Evolutionary conservation across 2,888 invertebrate genomes (phyloP).

Genomic region (Limenitis camilla): DNA sequence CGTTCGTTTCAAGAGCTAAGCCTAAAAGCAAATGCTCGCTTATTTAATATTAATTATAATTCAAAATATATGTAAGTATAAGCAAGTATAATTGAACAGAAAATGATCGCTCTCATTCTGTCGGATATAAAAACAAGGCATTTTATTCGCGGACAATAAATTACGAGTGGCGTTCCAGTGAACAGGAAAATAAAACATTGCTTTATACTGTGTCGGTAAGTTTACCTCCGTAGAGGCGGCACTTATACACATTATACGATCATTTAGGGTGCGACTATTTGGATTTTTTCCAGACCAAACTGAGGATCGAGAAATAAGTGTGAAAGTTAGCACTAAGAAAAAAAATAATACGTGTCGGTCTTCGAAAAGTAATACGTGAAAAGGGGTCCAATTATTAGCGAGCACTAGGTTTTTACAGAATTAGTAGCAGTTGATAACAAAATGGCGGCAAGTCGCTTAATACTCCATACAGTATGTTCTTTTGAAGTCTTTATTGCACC

Average conservation of each 20-base stretch:
- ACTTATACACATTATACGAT: conserved; percentile 5
- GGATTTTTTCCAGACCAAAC: background rate
- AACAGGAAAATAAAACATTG: conserved; percentile 60
- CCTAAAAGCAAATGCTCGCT: too few relatives aligned
- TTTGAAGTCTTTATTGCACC: too few relatives aligned
- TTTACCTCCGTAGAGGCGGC: conserved; percentile 10
- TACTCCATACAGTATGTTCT: too few relatives aligned
- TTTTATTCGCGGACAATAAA: conserved; percentile 39
- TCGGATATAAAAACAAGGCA: conserved; percentile 20
- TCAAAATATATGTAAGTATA: conserved; percentile 13
- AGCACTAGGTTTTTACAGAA: too few relatives aligned
- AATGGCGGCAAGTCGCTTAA: too few relatives aligned
- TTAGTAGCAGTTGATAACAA: too few relatives aligned
- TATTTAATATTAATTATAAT: too few relatives aligned
- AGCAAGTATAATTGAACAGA: conserved; percentile 14
- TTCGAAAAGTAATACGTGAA: too few relatives aligned
- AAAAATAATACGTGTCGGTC: too few relatives aligned
- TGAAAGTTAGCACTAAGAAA: too few relatives aligned
- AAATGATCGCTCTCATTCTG: conserved; percentile 13
- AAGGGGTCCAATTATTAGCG: too few relatives aligned
- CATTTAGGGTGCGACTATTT: conserved; percentile 6
- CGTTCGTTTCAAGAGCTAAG: too few relatives aligned
- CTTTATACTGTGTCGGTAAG: conserved; percentile 30
- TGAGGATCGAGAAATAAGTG: background rate
- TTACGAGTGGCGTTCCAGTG: conserved; percentile 53